Conservation (phyloP, 2,113 vertebrate species). For the Orcinus orca region DNA sequence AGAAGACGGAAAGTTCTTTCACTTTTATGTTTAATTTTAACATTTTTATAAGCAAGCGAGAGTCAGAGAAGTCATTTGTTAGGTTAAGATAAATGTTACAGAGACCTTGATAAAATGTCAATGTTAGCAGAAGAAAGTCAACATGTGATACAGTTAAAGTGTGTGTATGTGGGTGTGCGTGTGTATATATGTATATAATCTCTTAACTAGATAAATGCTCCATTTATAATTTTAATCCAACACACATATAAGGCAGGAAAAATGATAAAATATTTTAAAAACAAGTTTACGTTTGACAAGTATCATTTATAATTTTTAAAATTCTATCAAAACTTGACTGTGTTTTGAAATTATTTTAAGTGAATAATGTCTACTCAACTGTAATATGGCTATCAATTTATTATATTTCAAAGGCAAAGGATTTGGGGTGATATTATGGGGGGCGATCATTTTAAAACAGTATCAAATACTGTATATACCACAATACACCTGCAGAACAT, state of each 20-base stretch:
- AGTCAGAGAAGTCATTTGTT: conserved; percentile 12
- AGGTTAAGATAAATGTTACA: conserved; percentile 39
- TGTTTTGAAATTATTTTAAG: not conserved
- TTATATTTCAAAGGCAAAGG: not conserved
- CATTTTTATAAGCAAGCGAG: conserved; percentile 36
- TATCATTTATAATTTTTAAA: not conserved
- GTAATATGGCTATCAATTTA: not conserved
- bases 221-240: not conserved
- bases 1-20: not conserved
- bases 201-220: not conserved
- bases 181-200: not conserved
- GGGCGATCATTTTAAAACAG: not conserved
- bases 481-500: not conserved
- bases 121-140: not conserved
- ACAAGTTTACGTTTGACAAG: not conserved
- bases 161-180: not conserved
- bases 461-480: not conserved
- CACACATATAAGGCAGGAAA: not conserved
- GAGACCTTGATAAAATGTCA: conserved; percentile 13
- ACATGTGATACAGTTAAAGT: not conserved
- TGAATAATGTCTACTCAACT: not conserved
- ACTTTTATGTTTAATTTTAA: conserved; percentile 28
- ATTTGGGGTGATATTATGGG: not conserved
- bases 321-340: not conserved
- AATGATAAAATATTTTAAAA: not conserved